phyloP scores from a whole-genome alignment of 2,888 invertebrate genomes.

The Germaria angustata region DNA sequence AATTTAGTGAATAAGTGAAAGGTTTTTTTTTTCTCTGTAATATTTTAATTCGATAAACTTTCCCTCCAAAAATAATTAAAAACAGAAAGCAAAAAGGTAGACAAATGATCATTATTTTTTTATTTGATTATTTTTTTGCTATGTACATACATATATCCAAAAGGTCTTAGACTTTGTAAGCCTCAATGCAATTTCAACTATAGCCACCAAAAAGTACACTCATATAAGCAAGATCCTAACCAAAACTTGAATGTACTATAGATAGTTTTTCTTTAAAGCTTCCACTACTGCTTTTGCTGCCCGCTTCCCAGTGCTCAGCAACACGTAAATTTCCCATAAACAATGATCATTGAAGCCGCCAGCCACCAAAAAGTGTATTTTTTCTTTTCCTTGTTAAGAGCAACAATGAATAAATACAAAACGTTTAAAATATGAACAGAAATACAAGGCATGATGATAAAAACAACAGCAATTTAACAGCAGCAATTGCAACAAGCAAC shows the following conservation, averaged over 20 bases:
- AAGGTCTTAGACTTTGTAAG: constrained; percentile 51
- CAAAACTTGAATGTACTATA: constrained; percentile 51
- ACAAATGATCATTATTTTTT: constrained; percentile 22
- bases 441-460: neutral
- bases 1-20: constrained; percentile 19
- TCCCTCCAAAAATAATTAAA: neutral
- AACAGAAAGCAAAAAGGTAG: neutral
- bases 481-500: constrained; percentile 44
- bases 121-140: too few species aligned
- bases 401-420: constrained; percentile 23
- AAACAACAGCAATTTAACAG: constrained; percentile 2
- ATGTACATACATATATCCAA: too few species aligned
- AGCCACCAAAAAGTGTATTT: constrained; percentile 24
- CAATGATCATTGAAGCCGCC: constrained; percentile 43
- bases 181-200: constrained; percentile 39
- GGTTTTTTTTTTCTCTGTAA: neutral
- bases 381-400: constrained; percentile 17
- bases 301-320: neutral
- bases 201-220: neutral
- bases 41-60: constrained; percentile 1
- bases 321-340: constrained; percentile 11
- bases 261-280: constrained; percentile 19
- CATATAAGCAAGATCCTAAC: constrained; percentile 31
- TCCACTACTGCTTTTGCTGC: neutral
- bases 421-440: constrained; percentile 13